Evolutionary conservation across 1,140 invertebrate species (phyloP), one percentile per base, ranked within the genome.

Genomic region (Aphis craccivora): DNA sequence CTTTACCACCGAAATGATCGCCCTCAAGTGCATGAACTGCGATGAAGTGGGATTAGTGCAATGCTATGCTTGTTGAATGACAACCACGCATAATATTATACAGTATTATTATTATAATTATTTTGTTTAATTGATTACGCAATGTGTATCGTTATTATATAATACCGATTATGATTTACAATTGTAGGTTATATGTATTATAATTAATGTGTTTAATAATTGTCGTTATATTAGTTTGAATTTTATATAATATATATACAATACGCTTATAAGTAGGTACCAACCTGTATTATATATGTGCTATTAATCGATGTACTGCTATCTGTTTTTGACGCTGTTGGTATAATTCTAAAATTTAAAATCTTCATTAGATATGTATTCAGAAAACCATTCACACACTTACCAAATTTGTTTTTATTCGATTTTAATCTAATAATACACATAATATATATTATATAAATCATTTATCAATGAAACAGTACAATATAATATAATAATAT

Each of bases 1-100:
- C 94, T 99, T 99, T 95, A 99, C 98, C 0, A 97, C 98, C 30
- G 98, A 99, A 95, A 98, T 99, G 95, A 97, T 98, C 86, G 98
- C 98, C 2, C 96, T 99, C n/a, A 98, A 98, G 94, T 99, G 99
- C 95, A 99, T 98, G 97, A 98, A 98, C 94, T 99, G 99, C 95
- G 98, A 99, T 95, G 98, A 99, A 95, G 98, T 98, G 23, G 99
- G 98, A 55, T 96, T 99, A 22, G 97, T 99, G 9, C 96, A 97
- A 94, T 99, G 98, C 95, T 97, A 97, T 93, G 96, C 97, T 89
- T 99, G 98, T 95, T 96, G 94, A 95, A 20, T 45, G 43, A 20
- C 94, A 90, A 93, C 48, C 51, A 53, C 30, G n/a, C 60, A 76
- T 76, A 20, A n/a, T 60, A 51, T 18, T 51, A 51, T 51, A 51